Evolutionary conservation across 2,888 invertebrate genomes (phyloP).

Genomic region (Buathra laborator): DNA sequence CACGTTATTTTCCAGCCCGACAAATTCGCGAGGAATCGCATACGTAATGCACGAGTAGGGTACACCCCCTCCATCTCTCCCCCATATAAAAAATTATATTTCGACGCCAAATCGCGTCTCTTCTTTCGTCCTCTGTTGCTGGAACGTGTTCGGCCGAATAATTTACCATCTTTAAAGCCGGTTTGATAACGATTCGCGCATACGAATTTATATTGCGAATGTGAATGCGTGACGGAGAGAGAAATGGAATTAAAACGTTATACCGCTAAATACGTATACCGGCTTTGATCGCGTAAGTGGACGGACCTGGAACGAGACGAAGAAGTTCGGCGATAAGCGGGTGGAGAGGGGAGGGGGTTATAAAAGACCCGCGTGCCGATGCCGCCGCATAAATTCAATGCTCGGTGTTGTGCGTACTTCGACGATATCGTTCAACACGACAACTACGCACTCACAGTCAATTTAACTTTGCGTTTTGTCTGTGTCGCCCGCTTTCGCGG

Average conservation of each 20-base stretch:
- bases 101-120: not conserved
- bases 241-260: conserved; percentile 56
- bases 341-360: not conserved
- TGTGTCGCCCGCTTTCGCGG: not conserved
- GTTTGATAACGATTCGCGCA: conserved; percentile 51
- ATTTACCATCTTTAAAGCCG: conserved; percentile 55
- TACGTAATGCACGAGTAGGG: conserved; percentile 22
- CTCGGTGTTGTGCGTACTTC: conserved; percentile 40
- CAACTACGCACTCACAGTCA: too few relatives aligned
- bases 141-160: conserved; percentile 37
- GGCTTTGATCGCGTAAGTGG: conserved; percentile 47
- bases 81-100: conserved; percentile 20
- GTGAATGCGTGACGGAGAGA: conserved; percentile 1
- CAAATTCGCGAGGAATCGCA: not conserved
- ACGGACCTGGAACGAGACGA: conserved; percentile 21
- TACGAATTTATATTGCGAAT: conserved; percentile 22
- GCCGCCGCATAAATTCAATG: conserved; percentile 61
- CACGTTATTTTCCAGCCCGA: not conserved
- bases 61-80: not conserved
- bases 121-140: not conserved
- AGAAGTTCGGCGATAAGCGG: not conserved
- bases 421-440: not conserved
- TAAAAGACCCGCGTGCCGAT: conserved; percentile 5
- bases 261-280: conserved; percentile 14
- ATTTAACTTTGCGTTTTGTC: conserved; percentile 5